phyloP scores from a whole-genome alignment of 2,888 invertebrate species.

The Chrysodeixis includens region DNA sequence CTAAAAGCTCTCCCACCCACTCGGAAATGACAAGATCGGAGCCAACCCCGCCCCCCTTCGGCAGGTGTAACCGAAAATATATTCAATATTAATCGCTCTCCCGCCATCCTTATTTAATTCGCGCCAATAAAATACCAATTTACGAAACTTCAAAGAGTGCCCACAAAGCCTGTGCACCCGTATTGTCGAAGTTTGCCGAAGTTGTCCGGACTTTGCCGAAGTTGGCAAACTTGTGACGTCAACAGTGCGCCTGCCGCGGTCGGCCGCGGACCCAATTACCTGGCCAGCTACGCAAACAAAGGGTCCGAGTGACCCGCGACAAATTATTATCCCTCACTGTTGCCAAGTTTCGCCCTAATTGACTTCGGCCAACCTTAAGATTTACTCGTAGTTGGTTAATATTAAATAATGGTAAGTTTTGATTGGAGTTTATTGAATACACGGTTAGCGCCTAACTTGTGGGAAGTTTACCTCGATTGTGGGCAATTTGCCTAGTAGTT shows the following conservation, averaged over 20 bases:
- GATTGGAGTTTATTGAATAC: conserved; percentile 52
- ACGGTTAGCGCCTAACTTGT: conserved; percentile 31
- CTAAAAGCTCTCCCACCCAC: background rate
- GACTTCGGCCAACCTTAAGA: conserved; percentile 36
- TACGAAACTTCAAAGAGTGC: conserved; percentile 42
- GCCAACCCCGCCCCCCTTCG: background rate
- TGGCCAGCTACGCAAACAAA: conserved; percentile 49
- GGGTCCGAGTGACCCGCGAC: conserved; percentile 48
- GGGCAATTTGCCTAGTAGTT: conserved; percentile 37
- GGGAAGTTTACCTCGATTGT: conserved; percentile 28
- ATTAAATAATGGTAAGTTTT: conserved; percentile 46
- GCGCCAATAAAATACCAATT: conserved; percentile 37
- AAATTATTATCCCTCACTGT: conserved; percentile 44
- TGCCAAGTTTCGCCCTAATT: conserved; percentile 40
- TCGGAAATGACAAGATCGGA: conserved; percentile 7
- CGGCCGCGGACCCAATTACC: conserved; percentile 51
- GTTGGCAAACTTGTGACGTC: conserved; percentile 24
- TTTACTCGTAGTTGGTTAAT: conserved; percentile 29
- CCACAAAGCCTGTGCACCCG: conserved; percentile 30
- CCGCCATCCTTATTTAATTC: conserved; percentile 18
- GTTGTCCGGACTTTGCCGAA: conserved; percentile 27
- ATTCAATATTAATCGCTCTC: background rate
- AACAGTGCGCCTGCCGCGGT: conserved; percentile 33
- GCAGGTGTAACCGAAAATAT: background rate
- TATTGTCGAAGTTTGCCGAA: conserved; percentile 22